Evolutionary conservation across 1,140 invertebrate species (phyloP), one percentile per base, ranked within the genome.

Genomic region (Drosophila sp.): DNA sequence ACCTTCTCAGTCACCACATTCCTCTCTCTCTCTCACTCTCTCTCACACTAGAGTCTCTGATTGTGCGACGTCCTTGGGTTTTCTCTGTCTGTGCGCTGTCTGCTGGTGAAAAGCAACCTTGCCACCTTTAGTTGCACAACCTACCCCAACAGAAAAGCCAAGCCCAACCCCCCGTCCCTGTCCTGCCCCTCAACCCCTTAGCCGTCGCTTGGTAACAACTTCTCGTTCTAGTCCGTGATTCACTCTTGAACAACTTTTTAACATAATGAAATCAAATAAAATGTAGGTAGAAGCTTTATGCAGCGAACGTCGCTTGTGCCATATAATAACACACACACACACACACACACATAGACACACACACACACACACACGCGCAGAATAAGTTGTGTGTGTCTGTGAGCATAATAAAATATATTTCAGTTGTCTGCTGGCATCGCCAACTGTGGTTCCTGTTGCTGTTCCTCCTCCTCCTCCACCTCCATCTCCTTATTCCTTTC

Each of bases 201-300:
- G 27, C 53, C 27, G 4, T 43, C 16, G 13, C 48, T 13, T 63
- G 13, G 57, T 65, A 71, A 48, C 50, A 62, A 74, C 57, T 63
- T 70, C 66, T 74, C 43, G 48, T 70, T 69, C 66, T 57, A 63
- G 56, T 70, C 67, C 54, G 59, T 83, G 76, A 89, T 87, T 87
- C 82, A 89, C 83, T 83, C 82, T 89, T 79, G 83, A 87, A 74
- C 78, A 87, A 87, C 82, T 87, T 87, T 89, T 87, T 87, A 87
- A 87, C 79, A 87, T 89, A 87, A 87, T 89, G 82, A 87, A 89
- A 87, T 87, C 83, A 87, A 87, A 87, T 82, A 89, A 87, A 89
- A 87, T 87, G 83, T 89, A 87, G 83, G 82, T 89, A 80, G 72
- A 32, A 80, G 73, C 76, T 67, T 79, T 71, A 76, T 76, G 67